These are phyloP conservation scores for Tetragnatha versicolor DNA, from an alignment of 1,140 invertebrate genomes.

Conservation along the genomic window DNA sequence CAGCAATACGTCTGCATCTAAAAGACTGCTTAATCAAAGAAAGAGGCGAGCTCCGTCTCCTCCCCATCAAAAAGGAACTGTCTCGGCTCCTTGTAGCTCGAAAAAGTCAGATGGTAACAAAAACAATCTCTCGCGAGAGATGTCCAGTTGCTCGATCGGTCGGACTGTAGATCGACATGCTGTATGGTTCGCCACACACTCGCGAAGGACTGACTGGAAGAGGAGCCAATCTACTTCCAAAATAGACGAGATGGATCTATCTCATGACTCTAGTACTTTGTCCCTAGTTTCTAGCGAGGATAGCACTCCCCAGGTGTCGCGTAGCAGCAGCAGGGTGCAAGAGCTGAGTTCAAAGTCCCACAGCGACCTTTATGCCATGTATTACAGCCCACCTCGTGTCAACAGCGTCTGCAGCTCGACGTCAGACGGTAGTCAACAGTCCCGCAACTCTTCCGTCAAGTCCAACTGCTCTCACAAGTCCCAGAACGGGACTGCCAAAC, in stretches of 20 bases:
- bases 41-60: constrained; percentile 60
- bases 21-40: constrained; percentile 57
- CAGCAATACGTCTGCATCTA: constrained; percentile 38
- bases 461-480: constrained; percentile 59
- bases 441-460: constrained; percentile 46
- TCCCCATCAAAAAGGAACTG: constrained; percentile 44
- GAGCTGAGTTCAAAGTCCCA: constrained; percentile 47
- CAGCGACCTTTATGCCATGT: constrained; percentile 58
- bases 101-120: constrained; percentile 47
- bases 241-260: constrained; percentile 62
- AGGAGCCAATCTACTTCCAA: constrained; percentile 63
- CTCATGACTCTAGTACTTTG: constrained; percentile 67
- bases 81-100: constrained; percentile 38
- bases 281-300: constrained; percentile 65
- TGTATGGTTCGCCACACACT: constrained; percentile 59
- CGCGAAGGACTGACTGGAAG: constrained; percentile 50
- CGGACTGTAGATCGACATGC: constrained; percentile 55
- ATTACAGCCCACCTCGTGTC: constrained; percentile 58
- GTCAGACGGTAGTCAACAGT: constrained; percentile 51
- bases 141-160: not conserved
- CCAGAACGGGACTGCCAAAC: constrained; percentile 58
- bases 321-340: constrained; percentile 66
- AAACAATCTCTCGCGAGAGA: not conserved
- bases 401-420: constrained; percentile 51
- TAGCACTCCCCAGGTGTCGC: constrained; percentile 68